These are phyloP conservation scores for Raja brachyura DNA, from an alignment of 2,113 vertebrate genomes.

Conservation along the genomic window DNA sequence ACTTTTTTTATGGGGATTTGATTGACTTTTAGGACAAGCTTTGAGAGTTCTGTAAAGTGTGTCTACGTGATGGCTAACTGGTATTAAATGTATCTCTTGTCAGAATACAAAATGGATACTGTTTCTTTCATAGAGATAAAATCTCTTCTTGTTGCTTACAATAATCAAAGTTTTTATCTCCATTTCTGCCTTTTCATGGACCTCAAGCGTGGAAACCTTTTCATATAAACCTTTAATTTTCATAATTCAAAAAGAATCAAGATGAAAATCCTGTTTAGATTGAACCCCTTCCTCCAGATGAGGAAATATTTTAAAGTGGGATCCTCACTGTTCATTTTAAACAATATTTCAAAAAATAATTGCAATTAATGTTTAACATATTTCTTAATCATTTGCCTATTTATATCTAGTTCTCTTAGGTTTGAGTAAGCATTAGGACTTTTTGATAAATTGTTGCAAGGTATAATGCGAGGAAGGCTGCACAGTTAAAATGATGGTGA, in stretches of 20 bases:
- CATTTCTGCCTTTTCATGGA: conserved; percentile 14
- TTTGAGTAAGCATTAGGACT: background rate
- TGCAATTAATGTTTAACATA: background rate
- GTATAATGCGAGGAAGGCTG: background rate
- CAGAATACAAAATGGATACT: conserved; percentile 31
- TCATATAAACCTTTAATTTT: background rate
- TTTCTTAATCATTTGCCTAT: background rate
- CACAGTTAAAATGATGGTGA: background rate
- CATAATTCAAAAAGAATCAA: background rate
- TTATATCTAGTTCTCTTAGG: background rate
- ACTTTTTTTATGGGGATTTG: conserved; percentile 13
- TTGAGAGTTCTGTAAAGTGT: conserved; percentile 5
- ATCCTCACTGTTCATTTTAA: too few species aligned
- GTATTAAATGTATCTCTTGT: conserved; percentile 36
- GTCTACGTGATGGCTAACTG: conserved; percentile 20
- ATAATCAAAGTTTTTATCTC: background rate
- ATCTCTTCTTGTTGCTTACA: conserved; percentile 7
- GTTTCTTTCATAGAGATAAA: conserved; percentile 27
- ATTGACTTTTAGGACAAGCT: background rate
- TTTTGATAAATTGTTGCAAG: background rate
- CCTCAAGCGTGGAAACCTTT: background rate
- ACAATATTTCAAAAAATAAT: background rate
- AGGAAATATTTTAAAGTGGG: background rate
- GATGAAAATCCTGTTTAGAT: conserved; percentile 3
- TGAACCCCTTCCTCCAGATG: background rate